Base-by-base conservation (phyloP, 92 coral and sea anemone genomes). In the Heteractis magnifica region DNA sequence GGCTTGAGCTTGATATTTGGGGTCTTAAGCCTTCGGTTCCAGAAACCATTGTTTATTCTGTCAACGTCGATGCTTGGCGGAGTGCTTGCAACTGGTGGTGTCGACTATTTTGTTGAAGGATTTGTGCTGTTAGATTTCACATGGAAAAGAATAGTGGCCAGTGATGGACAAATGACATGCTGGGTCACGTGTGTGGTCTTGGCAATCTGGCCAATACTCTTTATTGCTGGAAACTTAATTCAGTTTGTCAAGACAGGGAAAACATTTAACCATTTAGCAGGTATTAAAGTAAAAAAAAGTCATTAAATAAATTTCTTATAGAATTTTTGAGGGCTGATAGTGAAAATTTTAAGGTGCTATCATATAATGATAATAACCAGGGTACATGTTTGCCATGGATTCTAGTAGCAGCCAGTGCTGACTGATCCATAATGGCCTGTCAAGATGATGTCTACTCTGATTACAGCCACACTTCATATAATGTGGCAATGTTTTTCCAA, bases 51-150 rank as follows among this genome's bases (percentile, higher is more conserved):
- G 70, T 87, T 87, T 72, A 94, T 94, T 68, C 89, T 91, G 65
- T 90, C 95, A 50, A 94, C 95, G 4, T 86, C 97, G 49, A 85
- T 94, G 89, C 82, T 94, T 74, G 99, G 99, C 9, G 97, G 96
- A 8, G 91, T 93, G 14, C 88, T 97, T 49, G 82, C 89, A 49
- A 81, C 94, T 1, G 89, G 83, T 18, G 92, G 97, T 12, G 89
- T 91, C 26, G 97, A 94, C 79, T 97, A 94, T 79, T 97, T 90
- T 71, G 78, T 94, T 73, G 98, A 92, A 71, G 95, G 92, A 75
- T 97, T 92, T 86, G 78, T 88, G 79, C 75, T 94, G 92, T 83
- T 90, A 75, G 83, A 64, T 12, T 94, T 89, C 76, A 89, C 94
- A 10, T 92, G 99, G 98, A 86, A 83, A 78, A 82, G 91, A 56